Base-by-base conservation (phyloP, 2,888 invertebrate genomes). In the Stenodema calcarata region DNA sequence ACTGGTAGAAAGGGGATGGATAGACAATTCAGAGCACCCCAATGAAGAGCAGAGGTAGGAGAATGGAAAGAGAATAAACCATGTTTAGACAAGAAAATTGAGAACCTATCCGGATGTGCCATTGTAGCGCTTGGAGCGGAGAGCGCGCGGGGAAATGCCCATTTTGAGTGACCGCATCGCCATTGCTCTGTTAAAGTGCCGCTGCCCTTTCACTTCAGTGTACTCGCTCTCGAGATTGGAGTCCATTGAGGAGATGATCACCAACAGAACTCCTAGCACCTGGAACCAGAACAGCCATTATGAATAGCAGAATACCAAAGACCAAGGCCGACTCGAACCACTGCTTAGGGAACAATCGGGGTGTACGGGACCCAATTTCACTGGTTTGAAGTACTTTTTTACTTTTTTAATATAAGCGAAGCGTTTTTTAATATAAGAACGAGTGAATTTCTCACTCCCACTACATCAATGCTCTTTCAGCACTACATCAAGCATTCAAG, bases 161-260 rank as follows among this genome's bases (percentile, higher is more conserved):
- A 89, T 89, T 86, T 89, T 89, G 73, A 97, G 92, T 81, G 96
- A 95, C 16, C 96, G 93, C 96, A 97, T 96, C 18, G 97, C 96
- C 95, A 97, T 95, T 16, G 96, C 96, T 89, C 96, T 93, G 92
- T 96, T 97, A 91, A 97, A 97, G 91, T 97, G 96, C 44, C 96
- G 94, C 89, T 96, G 96, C 7, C 95, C 94, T 91, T 94, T 95
- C 89, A 93, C 89, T 90, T 94, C 94, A 87, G 92, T 93, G 16
- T 90, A 91, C 73, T 92, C 94, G 88, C 90, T 88, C 28, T 91
- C 91, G 11, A 90, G 89, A 83, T 89, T 90, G 41, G 90, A 87
- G 54, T 95, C 95, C 87, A 95, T 93, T 76, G 95, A 95, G 81
- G 96, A 95, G 83, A 97, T 92, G 89, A 97, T 96, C 87, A 96